These are phyloP conservation scores for Schizothorax lantsangensis DNA, from an alignment of 2,797 vertebrate genomes.

Conservation along the genomic window DNA sequence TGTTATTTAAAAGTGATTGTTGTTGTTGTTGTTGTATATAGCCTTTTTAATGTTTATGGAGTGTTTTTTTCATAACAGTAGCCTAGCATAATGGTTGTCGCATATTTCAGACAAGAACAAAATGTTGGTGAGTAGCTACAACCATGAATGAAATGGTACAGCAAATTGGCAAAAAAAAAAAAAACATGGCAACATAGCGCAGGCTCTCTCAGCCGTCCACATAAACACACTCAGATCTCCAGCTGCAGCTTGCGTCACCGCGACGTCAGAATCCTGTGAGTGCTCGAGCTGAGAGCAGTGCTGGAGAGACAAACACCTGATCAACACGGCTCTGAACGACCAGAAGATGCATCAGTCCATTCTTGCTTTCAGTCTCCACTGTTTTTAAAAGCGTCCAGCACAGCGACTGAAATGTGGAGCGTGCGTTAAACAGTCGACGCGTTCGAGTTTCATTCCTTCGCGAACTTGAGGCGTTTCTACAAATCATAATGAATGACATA, in stretches of 20 bases:
- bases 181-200: neutral
- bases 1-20: neutral
- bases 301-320: neutral
- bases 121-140: neutral
- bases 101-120: neutral
- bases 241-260: constrained; percentile 49
- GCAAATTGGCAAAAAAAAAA: neutral
- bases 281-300: neutral
- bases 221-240: neutral
- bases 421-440: neutral
- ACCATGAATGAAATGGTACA: neutral
- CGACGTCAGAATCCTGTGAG: constrained; percentile 42
- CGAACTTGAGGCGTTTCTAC: neutral
- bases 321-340: neutral
- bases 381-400: neutral
- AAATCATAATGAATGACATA: constrained; percentile 76
- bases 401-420: neutral
- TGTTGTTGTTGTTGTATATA: no score
- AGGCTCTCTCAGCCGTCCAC: neutral
- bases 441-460: neutral
- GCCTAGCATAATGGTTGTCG: no score
- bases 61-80: neutral
- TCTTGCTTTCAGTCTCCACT: neutral
- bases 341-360: neutral
- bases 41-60: neutral